Evolutionary conservation across 2,888 invertebrate genomes (phyloP).

Genomic region (Lingula anatina): DNA sequence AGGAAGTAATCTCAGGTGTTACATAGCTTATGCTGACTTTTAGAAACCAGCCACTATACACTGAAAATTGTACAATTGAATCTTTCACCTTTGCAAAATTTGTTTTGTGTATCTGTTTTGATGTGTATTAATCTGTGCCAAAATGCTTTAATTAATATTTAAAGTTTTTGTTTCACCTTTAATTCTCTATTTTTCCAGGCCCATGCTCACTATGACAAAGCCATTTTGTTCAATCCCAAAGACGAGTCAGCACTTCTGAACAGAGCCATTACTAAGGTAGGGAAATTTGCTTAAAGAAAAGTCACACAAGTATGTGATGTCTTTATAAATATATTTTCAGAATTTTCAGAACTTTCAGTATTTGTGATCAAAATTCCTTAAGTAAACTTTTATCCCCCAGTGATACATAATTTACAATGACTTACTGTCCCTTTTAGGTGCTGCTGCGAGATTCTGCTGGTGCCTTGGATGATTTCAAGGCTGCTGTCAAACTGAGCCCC

Average conservation of each 20-base stretch:
- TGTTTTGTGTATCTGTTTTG: too few relatives aligned
- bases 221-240: slow-evolving; percentile 33
- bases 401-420: not conserved
- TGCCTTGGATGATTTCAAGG: slow-evolving; percentile 44
- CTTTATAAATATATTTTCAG: not conserved
- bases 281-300: too few relatives aligned
- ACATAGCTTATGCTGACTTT: too few relatives aligned
- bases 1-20: too few relatives aligned
- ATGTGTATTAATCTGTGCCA: not conserved
- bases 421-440: slow-evolving; percentile 24
- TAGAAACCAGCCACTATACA: too few relatives aligned
- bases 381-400: not conserved
- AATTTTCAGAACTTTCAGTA: not conserved
- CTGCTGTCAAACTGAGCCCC: slow-evolving; percentile 42
- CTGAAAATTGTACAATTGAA: too few relatives aligned
- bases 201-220: slow-evolving; percentile 36
- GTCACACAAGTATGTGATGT: too few relatives aligned
- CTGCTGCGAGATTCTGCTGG: slow-evolving; percentile 42
- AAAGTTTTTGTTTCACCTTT: slow-evolving; percentile 1
- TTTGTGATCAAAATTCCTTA: not conserved
- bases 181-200: slow-evolving; percentile 42
- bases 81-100: too few relatives aligned
- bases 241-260: slow-evolving; percentile 50
- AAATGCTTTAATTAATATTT: not conserved
- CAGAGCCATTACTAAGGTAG: slow-evolving; percentile 48